Evolutionary conservation across 2,888 invertebrate species (phyloP).

Genomic region (Cantharis rufa): DNA sequence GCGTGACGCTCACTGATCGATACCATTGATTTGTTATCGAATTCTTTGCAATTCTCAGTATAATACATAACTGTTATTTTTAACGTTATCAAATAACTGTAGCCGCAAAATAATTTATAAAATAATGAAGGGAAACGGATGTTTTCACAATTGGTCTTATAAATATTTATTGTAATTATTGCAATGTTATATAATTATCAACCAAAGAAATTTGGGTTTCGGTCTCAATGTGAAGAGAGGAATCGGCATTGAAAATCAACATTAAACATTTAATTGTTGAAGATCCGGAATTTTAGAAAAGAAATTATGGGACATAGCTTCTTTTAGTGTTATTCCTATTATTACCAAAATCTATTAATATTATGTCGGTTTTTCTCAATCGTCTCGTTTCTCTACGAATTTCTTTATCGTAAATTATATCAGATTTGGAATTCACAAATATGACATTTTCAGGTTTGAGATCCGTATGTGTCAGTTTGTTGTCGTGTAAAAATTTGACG

Average conservation of each 20-base stretch:
- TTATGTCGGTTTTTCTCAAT: conserved; percentile 91
- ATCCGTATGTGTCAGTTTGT: conserved; percentile 98
- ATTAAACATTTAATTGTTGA: conserved; percentile 68
- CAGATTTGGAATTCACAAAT: conserved; percentile 93
- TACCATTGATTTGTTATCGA: not conserved
- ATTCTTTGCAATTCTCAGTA: not conserved
- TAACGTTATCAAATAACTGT: not conserved
- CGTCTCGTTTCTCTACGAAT: conserved; percentile 80
- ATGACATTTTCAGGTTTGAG: conserved; percentile 99
- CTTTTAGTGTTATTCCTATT: conserved; percentile 90
- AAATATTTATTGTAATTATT: not conserved
- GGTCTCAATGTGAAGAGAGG: too few relatives aligned
- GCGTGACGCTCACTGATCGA: not conserved
- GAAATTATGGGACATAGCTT: conserved; percentile 91
- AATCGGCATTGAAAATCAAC: not conserved
- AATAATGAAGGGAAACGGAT: not conserved
- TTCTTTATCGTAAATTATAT: conserved; percentile 72
- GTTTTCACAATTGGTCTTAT: not conserved
- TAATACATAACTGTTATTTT: not conserved
- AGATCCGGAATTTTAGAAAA: conserved; percentile 83
- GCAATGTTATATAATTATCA: too few relatives aligned
- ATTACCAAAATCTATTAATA: conserved; percentile 98
- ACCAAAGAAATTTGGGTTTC: not conserved
- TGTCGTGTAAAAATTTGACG: conserved; percentile 97
- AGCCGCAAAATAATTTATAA: not conserved